Evolutionary conservation across 2,888 invertebrate genomes (phyloP).

Genomic region (Phengaris arion): DNA sequence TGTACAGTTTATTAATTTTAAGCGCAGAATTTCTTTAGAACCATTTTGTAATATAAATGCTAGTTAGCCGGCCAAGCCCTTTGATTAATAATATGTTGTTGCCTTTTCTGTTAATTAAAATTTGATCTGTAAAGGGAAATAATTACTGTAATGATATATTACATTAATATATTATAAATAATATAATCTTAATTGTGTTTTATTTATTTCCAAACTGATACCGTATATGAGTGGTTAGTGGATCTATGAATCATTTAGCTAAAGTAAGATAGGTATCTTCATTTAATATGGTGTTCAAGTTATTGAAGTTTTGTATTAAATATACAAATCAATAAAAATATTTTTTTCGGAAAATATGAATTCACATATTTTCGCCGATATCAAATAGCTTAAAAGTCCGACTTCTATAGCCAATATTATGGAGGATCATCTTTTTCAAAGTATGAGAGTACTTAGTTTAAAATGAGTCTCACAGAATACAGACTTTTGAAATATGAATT

Average conservation of each 20-base stretch:
- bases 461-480: not conserved
- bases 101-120: conserved; percentile 16
- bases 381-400: not conserved
- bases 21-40: conserved; percentile 20
- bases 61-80: conserved; percentile 23
- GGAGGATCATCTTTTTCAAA: not conserved
- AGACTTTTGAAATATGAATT: too few species aligned
- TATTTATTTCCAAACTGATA: not conserved
- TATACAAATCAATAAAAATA: too few species aligned
- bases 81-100: conserved; percentile 25
- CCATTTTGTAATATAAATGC: conserved; percentile 21
- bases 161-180: conserved; percentile 29
- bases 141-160: conserved; percentile 28
- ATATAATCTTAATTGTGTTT: conserved; percentile 18
- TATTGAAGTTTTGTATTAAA: too few species aligned
- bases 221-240: too few species aligned
- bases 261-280: too few species aligned
- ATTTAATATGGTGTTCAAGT: too few species aligned
- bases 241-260: too few species aligned
- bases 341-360: not conserved
- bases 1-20: conserved; percentile 27
- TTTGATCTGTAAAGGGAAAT: conserved; percentile 28
- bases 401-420: conserved; percentile 6
- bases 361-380: not conserved
- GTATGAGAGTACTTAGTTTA: not conserved